Base-by-base conservation (phyloP, 2,113 vertebrate species). In the Chloroceryle aenea region DNA sequence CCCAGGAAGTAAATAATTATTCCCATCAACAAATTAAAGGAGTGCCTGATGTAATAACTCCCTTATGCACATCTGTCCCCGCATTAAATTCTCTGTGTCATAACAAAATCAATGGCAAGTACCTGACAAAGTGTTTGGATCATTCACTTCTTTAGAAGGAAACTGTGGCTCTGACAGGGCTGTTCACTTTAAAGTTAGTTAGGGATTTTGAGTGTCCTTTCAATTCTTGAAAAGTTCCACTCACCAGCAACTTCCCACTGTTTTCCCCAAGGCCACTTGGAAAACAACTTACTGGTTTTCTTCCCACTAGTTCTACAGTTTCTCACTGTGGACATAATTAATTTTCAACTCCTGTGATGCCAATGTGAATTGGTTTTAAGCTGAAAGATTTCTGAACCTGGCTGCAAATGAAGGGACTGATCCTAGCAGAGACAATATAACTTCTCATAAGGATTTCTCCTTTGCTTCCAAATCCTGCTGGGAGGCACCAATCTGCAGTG, bases 171-270 rank as follows among this genome's bases (percentile, higher is more conserved):
- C 50, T 73, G 42, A 26, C 34, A 73, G 45, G 23, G 10, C 42
- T 89, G 32, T 55, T 83, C 2, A 1, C 12, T 93, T 93, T 63
- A 63, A 94, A 73, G 52, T 79, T 79, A 91, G 83, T 90, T 63
- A 63, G 68, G 38, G 55, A 77, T 71, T 91, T 90, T 73, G 42
- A 83, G 72, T 47, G 71, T 96, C 87, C 63, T 83, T 87, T 90
- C 83, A 42, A 91, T 91, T 93, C 63, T 80, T 88, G 67, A 84
- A 96, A 76, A 95, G 19, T 19, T 80, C 74, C 25, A 47, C 50
- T 94, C 56, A 84, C 61, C 34, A 78, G 26, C 47, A 80, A 56
- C 63, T 93, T 89, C 63, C 36, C 21, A 40, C 42, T 83, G 25
- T 90, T 91, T 85, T 83, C 82, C 85, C 67, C 52, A 87, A 94